Base-by-base conservation (phyloP, 2,113 vertebrate species). In the Gopherus evgoodei region DNA sequence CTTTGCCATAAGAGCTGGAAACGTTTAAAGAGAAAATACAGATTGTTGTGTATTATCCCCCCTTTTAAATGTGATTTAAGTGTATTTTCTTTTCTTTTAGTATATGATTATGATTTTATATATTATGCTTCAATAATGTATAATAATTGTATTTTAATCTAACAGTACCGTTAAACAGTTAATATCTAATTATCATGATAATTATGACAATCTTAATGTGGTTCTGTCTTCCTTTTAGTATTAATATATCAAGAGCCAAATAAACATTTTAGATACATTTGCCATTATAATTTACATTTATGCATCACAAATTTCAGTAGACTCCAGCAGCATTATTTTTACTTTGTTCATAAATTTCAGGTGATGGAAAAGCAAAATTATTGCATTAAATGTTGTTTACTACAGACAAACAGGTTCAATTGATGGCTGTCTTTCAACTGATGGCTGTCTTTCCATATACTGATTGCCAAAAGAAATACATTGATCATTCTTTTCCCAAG, bases 241-340 rank as follows among this genome's bases (percentile, higher is more conserved):
- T 69, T 69, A 69, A 69, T n/a, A 19, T 69, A 69, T n/a, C 16
- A 16, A 16, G 62, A n/a, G 65, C 82, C 78, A 47, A 47, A 8
- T 38, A 21, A 49, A 5, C 8, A 52, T 53, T 13, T 11, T 3
- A 5, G 2, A 42, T 38, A 7, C 1, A 56, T 1, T 19, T 4
- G 7, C 50, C 35, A 57, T 79, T 27, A 57, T 69, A 35, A 57
- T 69, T 72, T 69, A 0, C 3, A n/a, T 5, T 11, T 9, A 29
- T 11, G 0, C 27, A 14, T 49, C 38, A 6, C 38, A 25, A 9
- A 57, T 82, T 5, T 47, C 42, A 80, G 89, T 86, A 83, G 78
- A 49, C 24, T 44, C n/a, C 2, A 0, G 59, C 1, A 31, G 29
- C 17, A 78, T 44, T 8, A 52, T 17, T 50, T 35, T 11, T 52